These are phyloP conservation scores for Paramormyrops hopkinsi DNA, from an alignment of 2,797 vertebrate genomes.

Conservation along the genomic window DNA sequence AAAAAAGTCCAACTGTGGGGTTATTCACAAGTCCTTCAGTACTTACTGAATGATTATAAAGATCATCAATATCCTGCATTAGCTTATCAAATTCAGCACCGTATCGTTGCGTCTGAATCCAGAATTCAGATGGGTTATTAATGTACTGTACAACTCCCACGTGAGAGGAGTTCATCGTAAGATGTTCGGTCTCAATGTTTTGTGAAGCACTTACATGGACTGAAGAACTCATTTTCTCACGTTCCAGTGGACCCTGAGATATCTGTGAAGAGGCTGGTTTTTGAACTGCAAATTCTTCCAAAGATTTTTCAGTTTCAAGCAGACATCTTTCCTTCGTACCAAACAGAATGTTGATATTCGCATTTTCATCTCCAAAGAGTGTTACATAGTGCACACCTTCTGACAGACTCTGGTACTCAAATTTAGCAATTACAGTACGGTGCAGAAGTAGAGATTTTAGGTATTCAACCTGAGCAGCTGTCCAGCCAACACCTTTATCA, in stretches of 20 bases:
- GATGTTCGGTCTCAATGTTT: slow-evolving; percentile 34
- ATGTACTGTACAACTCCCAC: slow-evolving; percentile 64
- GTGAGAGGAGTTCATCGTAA: slow-evolving; percentile 52
- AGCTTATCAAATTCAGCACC: slow-evolving; percentile 61
- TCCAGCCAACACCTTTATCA: slow-evolving; percentile 74
- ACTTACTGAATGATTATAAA: slow-evolving; percentile 60
- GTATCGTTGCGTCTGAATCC: slow-evolving; percentile 70
- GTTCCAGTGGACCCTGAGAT: slow-evolving; percentile 17
- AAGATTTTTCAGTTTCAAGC: slow-evolving; percentile 42
- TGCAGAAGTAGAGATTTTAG: slow-evolving; percentile 69
- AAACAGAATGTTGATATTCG: slow-evolving; percentile 74
- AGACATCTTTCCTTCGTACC: slow-evolving; percentile 51
- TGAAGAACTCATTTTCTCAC: slow-evolving; percentile 10
- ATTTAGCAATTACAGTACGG: slow-evolving; percentile 69
- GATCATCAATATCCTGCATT: slow-evolving; percentile 57
- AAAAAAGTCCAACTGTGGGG: slow-evolving; percentile 65
- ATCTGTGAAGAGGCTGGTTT: slow-evolving; percentile 18
- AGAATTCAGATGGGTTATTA: slow-evolving; percentile 75
- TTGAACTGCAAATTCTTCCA: slow-evolving; percentile 35
- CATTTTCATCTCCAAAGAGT: slow-evolving; percentile 70
- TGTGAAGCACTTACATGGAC: slow-evolving; percentile 10
- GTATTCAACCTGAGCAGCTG: slow-evolving; percentile 56
- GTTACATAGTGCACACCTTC: slow-evolving; percentile 82
- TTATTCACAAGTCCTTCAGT: slow-evolving; percentile 48
- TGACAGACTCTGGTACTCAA: slow-evolving; percentile 75